Base-by-base conservation (phyloP, 2,888 invertebrate species). In the Furcula furcula region DNA sequence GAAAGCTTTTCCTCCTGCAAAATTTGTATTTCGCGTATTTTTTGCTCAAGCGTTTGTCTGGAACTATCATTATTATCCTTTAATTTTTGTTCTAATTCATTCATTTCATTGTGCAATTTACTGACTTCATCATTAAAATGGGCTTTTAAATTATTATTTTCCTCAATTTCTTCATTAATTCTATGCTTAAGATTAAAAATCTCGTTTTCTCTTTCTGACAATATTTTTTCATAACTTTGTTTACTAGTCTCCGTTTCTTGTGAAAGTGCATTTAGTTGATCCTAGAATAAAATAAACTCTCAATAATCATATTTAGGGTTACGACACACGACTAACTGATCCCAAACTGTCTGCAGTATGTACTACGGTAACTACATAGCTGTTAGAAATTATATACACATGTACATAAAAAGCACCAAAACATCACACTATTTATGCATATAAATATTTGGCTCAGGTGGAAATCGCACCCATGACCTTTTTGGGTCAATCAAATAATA, bases 1-100 rank as follows among this genome's bases (percentile, higher is more conserved):
- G 75, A 75, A 1, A 80, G 20, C 51, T 85, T 84, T 32, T 85
- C 83, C 55, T 85, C 82, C 40, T 84, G 80, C 20, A 85, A 50
- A 9, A 56, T 75, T 65, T 82, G 61, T 41, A 84, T 79, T 44
- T 87, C 83, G 30, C 65, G 50, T 49, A 75, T 61, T 38, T 82
- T 82, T 3, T 64, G 56, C 31, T 83, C 75, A 42, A 82, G 71
- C 7, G 64, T 54, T 29, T 50, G 36, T 34, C 64, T 67, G 2
- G 69, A 71, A 40, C 64, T 65, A 30, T 77, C 71, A 33, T 51
- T 63, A 25, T 69, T 75, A 19, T 76, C 72, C 51, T 65, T 76
- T 6, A 83, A 43, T 26, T 67, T 74, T 40, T 76, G 81, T 43
- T 79, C 80, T 11, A 85, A 44, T 62, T 84, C 83, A 58, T 74